Evolutionary conservation across 2,113 vertebrate species (phyloP).

Genomic region (Nycticryphes semicollaris): DNA sequence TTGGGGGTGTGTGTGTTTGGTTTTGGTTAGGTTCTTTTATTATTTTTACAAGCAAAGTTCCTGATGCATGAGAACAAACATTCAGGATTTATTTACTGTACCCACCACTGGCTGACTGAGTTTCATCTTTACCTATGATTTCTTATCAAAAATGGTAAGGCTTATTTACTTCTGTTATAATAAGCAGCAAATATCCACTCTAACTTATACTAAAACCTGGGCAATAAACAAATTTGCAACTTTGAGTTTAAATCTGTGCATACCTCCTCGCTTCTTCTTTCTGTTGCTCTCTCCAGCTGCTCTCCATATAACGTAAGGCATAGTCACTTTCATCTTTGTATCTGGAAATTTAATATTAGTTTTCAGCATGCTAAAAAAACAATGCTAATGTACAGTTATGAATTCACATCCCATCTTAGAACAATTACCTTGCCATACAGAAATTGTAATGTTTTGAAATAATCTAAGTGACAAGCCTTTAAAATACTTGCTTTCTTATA

Average conservation of each 20-base stretch:
- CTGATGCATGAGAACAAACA: neutral
- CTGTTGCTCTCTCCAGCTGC: slow-evolving; percentile 94
- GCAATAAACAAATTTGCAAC: neutral
- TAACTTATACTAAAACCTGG: neutral
- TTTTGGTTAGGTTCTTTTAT: neutral
- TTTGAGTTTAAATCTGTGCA: neutral
- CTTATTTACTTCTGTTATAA: neutral
- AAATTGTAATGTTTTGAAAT: neutral
- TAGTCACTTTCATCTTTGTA: slow-evolving; percentile 98
- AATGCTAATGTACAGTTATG: neutral
- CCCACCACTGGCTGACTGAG: neutral
- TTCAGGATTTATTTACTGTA: neutral
- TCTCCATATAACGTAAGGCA: slow-evolving; percentile 97
- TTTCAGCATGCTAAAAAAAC: neutral
- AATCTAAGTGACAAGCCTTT: neutral
- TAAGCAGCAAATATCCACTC: neutral
- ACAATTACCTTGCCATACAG: neutral
- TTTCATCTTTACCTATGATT: neutral
- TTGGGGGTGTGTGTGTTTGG: neutral
- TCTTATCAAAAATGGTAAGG: neutral
- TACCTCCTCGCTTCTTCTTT: slow-evolving; percentile 98
- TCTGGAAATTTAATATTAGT: slow-evolving; percentile 68
- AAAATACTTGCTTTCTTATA: neutral
- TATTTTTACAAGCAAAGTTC: neutral
- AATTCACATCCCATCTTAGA: neutral